Percentiles rank a stretch among this genome's conserved stretches.
Conservation (phyloP, 2,113 vertebrate genomes). For the Brienomyrus brachyistius region DNA sequence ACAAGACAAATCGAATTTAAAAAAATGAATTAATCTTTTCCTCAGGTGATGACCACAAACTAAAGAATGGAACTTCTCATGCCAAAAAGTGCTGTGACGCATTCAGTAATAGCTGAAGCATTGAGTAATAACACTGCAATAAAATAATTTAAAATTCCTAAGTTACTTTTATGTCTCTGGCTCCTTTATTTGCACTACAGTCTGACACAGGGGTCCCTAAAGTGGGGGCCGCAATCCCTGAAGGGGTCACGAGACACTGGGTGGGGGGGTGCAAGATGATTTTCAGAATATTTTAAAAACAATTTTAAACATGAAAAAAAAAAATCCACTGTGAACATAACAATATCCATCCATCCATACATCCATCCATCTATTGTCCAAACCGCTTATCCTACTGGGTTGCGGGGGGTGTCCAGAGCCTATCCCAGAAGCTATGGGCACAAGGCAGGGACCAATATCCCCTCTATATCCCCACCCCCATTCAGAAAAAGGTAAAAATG, state of each 20-base stretch:
- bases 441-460: no score
- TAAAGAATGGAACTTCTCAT: conserved; percentile 33
- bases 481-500: neutral
- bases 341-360: neutral
- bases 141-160: neutral
- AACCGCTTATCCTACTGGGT: no score
- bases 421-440: no score
- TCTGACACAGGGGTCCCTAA: neutral
- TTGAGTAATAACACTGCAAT: neutral
- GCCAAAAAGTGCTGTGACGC: neutral
- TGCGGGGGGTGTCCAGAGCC: no score
- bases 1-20: neutral
- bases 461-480: neutral
- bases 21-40: neutral
- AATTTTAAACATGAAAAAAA: no score
- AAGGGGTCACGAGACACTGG: neutral
- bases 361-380: neutral
- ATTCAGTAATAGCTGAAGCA: neutral
- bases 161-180: neutral
- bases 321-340: neutral
- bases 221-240: neutral
- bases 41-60: conserved; percentile 55
- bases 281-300: no score
- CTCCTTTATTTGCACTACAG: neutral
- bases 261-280: neutral